Percentiles rank a stretch among this genome's conserved stretches.
Evolutionary conservation across 1,140 invertebrate genomes (phyloP).

Genomic region (Cherax destructor): DNA sequence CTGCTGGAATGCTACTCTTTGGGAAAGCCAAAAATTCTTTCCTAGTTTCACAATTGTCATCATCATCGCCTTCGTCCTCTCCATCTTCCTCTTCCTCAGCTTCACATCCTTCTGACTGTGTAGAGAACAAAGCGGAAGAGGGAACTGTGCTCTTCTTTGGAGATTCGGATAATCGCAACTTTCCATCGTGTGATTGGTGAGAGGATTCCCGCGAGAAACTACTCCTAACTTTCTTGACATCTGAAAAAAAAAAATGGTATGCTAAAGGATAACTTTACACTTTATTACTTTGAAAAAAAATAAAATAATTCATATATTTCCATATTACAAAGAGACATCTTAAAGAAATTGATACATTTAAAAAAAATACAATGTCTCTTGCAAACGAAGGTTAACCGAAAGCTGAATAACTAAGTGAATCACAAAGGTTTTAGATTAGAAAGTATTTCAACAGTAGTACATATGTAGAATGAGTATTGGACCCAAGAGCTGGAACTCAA

Average conservation of each 20-base stretch:
- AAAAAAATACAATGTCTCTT: no score
- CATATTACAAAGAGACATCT: no score
- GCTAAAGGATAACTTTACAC: no score
- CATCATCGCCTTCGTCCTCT: background rate
- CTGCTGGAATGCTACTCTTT: background rate
- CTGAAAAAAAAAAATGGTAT: background rate
- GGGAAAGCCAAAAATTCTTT: background rate
- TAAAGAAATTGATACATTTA: no score
- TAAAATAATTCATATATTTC: no score
- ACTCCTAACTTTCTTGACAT: constrained; percentile 4
- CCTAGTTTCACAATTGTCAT: background rate
- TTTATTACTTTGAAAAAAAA: no score
- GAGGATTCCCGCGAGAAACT: constrained; percentile 55
- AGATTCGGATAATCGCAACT: constrained; percentile 36
- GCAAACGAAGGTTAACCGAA: no score
- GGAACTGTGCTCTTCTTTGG: constrained; percentile 35
- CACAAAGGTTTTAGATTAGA: no score
- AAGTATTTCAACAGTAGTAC: no score
- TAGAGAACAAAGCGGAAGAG: background rate
- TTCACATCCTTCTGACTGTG: background rate
- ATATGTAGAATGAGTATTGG: no score
- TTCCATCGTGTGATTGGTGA: constrained; percentile 32
- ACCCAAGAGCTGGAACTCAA: no score
- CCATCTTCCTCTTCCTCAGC: constrained; percentile 6
- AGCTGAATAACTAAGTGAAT: no score